phyloP scores from a whole-genome alignment of 2,888 invertebrate species.

The Archips xylosteana region DNA sequence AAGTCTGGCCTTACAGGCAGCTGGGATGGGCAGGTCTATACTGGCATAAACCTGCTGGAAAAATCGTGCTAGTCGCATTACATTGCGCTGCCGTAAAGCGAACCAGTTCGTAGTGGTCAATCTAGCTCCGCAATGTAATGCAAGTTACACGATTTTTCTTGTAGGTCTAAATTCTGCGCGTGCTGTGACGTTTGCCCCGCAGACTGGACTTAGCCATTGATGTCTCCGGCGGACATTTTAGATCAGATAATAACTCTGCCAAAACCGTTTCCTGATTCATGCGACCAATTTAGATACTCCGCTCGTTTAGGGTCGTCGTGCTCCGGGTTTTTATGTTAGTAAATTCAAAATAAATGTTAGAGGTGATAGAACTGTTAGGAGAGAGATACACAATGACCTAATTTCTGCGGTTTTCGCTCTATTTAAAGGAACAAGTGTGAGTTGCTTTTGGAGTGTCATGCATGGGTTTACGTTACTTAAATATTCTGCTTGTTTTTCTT shows the following conservation, averaged over 20 bases:
- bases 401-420: neutral
- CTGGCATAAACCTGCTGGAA: too few relatives aligned
- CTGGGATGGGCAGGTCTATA: too few relatives aligned
- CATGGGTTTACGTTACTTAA: too few relatives aligned
- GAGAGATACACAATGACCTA: neutral
- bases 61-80: too few relatives aligned
- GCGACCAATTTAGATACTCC: conserved; percentile 21
- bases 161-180: neutral
- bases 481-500: too few relatives aligned
- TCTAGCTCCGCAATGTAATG: too few relatives aligned
- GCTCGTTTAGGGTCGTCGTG: conserved; percentile 16
- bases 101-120: too few relatives aligned
- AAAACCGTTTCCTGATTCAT: conserved; percentile 34
- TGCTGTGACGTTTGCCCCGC: neutral
- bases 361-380: neutral
- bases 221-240: conserved; percentile 13
- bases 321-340: neutral
- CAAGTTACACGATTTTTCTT: too few relatives aligned
- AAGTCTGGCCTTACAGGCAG: too few relatives aligned
- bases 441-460: too few relatives aligned
- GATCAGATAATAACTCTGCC: conserved; percentile 35
- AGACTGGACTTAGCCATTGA: conserved; percentile 23
- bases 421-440: neutral
- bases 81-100: too few relatives aligned
- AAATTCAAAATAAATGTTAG: neutral